Evolutionary conservation across 1,140 invertebrate genomes (phyloP).

Genomic region (Ips nitidus): DNA sequence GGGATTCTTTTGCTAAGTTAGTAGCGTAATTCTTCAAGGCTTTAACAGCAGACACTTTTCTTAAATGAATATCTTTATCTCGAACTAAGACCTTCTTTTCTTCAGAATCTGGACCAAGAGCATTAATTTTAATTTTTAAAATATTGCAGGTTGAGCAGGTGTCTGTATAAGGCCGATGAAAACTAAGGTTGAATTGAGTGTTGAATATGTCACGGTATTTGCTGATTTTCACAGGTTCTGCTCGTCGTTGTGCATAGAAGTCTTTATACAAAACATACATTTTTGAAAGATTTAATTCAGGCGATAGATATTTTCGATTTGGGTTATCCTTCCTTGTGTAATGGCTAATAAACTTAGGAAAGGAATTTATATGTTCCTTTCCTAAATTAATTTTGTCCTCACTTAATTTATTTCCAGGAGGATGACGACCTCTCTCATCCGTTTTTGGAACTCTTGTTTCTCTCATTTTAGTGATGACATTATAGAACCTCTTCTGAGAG

Average conservation of each 20-base stretch:
- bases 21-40: conserved; percentile 1
- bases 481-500: too few species aligned
- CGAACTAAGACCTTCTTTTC: background rate
- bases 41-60: conserved; percentile 14
- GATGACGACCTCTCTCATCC: too few species aligned
- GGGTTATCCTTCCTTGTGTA: too few species aligned
- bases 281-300: too few species aligned
- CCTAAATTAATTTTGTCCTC: too few species aligned
- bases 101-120: conserved; percentile 2
- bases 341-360: too few species aligned
- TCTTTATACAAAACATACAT: too few species aligned
- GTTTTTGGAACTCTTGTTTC: too few species aligned
- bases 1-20: conserved; percentile 9
- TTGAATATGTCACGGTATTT: conserved; percentile 10
- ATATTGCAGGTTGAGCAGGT: conserved; percentile 25
- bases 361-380: too few species aligned
- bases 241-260: conserved; percentile 5
- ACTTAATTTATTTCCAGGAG: too few species aligned
- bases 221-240: conserved; percentile 13
- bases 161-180: conserved; percentile 23
- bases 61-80: conserved; percentile 12
- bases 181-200: conserved; percentile 21
- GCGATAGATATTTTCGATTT: too few species aligned
- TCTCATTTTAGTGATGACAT: too few species aligned
- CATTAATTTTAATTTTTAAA: conserved; percentile 10